These are phyloP conservation scores for Entomobrya proxima DNA, from an alignment of 2,888 invertebrate genomes.

Conservation along the genomic window DNA sequence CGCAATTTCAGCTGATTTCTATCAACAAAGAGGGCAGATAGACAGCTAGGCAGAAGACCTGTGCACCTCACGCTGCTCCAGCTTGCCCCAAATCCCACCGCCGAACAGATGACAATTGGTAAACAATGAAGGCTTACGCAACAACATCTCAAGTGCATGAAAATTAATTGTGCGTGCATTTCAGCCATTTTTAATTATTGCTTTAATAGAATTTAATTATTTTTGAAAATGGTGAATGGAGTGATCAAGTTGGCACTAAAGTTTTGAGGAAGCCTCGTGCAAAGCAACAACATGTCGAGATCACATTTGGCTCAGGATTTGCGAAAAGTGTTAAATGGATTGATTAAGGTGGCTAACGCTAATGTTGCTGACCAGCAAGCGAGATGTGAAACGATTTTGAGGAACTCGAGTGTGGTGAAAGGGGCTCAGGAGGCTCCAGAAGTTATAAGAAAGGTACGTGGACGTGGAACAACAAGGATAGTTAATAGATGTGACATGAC, in stretches of 20 bases:
- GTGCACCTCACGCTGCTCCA: too few species aligned
- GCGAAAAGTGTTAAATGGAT: slow-evolving; percentile 69
- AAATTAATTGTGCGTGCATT: too few species aligned
- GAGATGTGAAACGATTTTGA: slow-evolving; percentile 66
- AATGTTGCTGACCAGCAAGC: slow-evolving; percentile 62
- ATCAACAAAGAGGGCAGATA: neutral
- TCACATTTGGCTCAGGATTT: slow-evolving; percentile 70
- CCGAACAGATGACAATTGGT: too few species aligned
- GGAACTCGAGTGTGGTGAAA: slow-evolving; percentile 71
- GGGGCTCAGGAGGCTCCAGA: slow-evolving; percentile 52
- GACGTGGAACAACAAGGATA: neutral
- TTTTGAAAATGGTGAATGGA: too few species aligned
- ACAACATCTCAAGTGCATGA: too few species aligned
- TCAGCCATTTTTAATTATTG: too few species aligned
- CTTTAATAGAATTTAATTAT: too few species aligned
- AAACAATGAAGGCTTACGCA: too few species aligned
- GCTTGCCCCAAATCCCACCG: too few species aligned
- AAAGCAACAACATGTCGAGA: slow-evolving; percentile 69
- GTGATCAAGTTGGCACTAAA: too few species aligned
- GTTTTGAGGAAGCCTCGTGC: neutral
- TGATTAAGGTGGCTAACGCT: slow-evolving; percentile 70
- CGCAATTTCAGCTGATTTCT: neutral
- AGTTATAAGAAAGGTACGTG: slow-evolving; percentile 47
- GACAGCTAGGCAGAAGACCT: neutral
- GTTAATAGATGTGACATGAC: neutral